Evolutionary conservation across 2,888 invertebrate genomes (phyloP).

Genomic region (Drosophila colorata): DNA sequence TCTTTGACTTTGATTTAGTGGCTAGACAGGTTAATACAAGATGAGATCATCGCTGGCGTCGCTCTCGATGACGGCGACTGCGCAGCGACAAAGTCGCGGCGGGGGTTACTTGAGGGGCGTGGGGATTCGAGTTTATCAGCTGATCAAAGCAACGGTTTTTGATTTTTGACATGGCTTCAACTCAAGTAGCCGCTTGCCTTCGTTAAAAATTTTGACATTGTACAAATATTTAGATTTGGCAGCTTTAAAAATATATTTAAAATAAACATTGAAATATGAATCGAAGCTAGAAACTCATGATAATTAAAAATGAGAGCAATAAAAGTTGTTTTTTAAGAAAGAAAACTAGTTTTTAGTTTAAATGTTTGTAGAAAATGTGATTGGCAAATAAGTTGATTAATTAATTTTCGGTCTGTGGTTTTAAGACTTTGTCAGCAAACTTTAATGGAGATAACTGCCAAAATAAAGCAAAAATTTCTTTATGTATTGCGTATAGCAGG

Average conservation of each 20-base stretch:
- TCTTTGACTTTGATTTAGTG: constrained; percentile 79
- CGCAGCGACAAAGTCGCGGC: constrained; percentile 4
- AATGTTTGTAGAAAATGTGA: too few relatives aligned
- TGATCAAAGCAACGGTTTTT: constrained; percentile 31
- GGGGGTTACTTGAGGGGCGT: constrained; percentile 3
- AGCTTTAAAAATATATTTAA: constrained; percentile 6
- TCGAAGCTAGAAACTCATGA: constrained; percentile 1
- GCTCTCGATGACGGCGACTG: constrained; percentile 31
- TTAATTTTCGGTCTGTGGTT: too few relatives aligned
- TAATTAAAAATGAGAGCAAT: constrained; percentile 2
- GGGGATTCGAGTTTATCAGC: constrained; percentile 5
- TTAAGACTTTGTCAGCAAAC: too few relatives aligned
- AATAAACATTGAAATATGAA: constrained; percentile 21
- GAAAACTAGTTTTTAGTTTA: constrained; percentile 1
- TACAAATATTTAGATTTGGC: constrained; percentile 61
- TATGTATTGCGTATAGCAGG: too few relatives aligned
- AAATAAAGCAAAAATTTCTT: too few relatives aligned
- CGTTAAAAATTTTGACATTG: constrained; percentile 58
- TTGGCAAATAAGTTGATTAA: too few relatives aligned
- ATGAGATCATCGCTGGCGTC: constrained; percentile 70
- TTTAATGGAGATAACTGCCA: too few relatives aligned
- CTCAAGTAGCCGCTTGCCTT: constrained; percentile 49
- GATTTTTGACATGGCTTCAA: constrained; percentile 20
- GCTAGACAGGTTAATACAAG: constrained; percentile 78
- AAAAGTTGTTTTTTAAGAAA: background rate